Conservation (phyloP, 2,888 invertebrate genomes). For the Patella depressa region DNA sequence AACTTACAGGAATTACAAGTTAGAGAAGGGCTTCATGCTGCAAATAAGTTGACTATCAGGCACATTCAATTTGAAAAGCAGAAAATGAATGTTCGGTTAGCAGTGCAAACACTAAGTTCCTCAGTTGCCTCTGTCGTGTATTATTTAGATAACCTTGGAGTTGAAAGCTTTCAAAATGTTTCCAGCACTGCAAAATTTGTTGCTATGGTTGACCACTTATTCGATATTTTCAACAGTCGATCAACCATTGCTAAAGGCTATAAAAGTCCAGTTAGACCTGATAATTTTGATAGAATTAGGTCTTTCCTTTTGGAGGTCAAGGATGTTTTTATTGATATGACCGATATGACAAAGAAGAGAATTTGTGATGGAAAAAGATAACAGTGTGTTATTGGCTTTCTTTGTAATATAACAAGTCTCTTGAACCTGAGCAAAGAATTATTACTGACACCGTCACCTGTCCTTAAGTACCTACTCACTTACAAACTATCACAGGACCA, state of each 20-base stretch:
- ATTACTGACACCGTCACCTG: neutral
- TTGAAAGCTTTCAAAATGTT: too few relatives aligned
- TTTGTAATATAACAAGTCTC: conserved; percentile 11
- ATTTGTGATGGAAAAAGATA: conserved; percentile 9
- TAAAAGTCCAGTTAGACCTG: conserved; percentile 8
- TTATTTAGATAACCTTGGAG: too few relatives aligned
- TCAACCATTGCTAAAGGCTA: conserved; percentile 3
- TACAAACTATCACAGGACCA: conserved; percentile 20
- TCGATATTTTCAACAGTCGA: too few relatives aligned
- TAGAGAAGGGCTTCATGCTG: too few relatives aligned
- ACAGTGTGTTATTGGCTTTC: conserved; percentile 16
- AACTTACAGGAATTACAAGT: too few relatives aligned
- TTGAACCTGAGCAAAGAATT: neutral
- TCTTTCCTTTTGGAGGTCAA: neutral
- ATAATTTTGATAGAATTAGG: neutral
- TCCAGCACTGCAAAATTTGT: too few relatives aligned
- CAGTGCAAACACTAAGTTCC: too few relatives aligned
- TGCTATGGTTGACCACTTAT: too few relatives aligned
- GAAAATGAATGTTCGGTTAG: too few relatives aligned
- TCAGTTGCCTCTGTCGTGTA: too few relatives aligned
- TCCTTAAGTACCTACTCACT: conserved; percentile 8
- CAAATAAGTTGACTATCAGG: too few relatives aligned
- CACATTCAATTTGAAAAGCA: too few relatives aligned
- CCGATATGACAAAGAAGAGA: neutral
- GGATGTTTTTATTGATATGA: neutral